These are phyloP conservation scores for Etia nguti DNA, from an alignment of 2,113 vertebrate species.

Conservation along the genomic window DNA sequence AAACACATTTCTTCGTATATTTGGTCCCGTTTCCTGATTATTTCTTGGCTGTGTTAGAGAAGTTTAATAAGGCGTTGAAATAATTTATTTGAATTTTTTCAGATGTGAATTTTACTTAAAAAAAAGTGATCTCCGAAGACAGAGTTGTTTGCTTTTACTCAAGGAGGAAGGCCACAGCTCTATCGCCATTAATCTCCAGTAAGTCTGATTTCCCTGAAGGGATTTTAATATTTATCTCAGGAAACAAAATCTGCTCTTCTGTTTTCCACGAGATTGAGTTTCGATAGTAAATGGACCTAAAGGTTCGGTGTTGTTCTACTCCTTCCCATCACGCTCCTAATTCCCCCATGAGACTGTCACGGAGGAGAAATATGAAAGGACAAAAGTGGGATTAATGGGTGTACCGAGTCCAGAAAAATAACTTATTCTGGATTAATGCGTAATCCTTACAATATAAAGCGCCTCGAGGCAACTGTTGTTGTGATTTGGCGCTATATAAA, in stretches of 20 bases:
- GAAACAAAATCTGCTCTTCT: not conserved
- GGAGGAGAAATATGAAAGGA: not conserved
- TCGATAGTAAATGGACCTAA: constrained; percentile 16
- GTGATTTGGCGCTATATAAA: too few species aligned
- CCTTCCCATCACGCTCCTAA: not conserved
- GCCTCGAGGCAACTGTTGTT: not conserved
- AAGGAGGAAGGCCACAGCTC: not conserved
- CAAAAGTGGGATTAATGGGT: constrained; percentile 13
- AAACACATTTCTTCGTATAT: not conserved
- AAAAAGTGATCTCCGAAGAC: not conserved
- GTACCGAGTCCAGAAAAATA: not conserved
- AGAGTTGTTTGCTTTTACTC: not conserved
- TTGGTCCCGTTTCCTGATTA: not conserved
- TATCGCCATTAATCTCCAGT: not conserved
- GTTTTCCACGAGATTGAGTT: constrained; percentile 10
- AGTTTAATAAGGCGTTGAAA: not conserved
- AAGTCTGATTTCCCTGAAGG: constrained; percentile 32
- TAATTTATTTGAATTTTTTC: not conserved
- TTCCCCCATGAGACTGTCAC: not conserved
- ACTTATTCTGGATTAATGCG: not conserved
- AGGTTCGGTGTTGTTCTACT: not conserved
- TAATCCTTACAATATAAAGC: not conserved
- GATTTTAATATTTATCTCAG: not conserved
- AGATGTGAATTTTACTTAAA: not conserved
- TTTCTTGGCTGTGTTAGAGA: not conserved